Evolutionary conservation across 1,140 invertebrate genomes (phyloP), one percentile per base, ranked within the genome.

Genomic region (Trissolcus basalis): DNA sequence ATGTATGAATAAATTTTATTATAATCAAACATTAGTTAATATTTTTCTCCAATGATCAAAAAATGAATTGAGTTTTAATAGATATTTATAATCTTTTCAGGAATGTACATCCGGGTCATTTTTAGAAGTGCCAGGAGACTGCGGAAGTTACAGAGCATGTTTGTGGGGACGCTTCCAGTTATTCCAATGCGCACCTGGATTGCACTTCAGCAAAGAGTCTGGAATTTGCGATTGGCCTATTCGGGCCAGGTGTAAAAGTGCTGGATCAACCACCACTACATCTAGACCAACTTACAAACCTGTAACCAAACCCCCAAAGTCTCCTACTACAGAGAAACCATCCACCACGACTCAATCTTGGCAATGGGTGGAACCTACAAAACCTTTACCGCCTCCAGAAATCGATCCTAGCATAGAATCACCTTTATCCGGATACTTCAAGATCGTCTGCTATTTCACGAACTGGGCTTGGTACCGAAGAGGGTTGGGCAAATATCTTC

Each of bases 401-500:
- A 69, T 90, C 8, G 83, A 89, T 68, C 88, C 89, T 4, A 72
- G 81, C 0, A 83, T 85, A 48, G 76, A 82, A 10, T 88, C 87
- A 2, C 82, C 87, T 0, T 56, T 88, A 0, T 86, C 85, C 0
- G 87, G 87, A 32, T 35, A 43, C 10, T 35, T 49, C 73, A 92
- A 95, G 86, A 89, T 97, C 0, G 94, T 97, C 0, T 97, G 96
- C 79, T 97, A 97, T 82, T 97, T 96, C 81, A 97, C 96, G 0
- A 97, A 97, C 80, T 97, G 96, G 96, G 95, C 96, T 0, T 97
- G 96, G 94, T 96, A 96, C 77, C 89, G 95, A n/a, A 92, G 91
- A 69, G 95, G 94, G 0, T 78, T 90, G 11, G 96, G 94, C 44
- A 94, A 94, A 79, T 97, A 94, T 75, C 86, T 91, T 0, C 96